A percentile compares a stretch with the other conserved stretches of the same genome.
phyloP scores from a whole-genome alignment of 2,888 invertebrate species.

The Drosophila helvetica region DNA sequence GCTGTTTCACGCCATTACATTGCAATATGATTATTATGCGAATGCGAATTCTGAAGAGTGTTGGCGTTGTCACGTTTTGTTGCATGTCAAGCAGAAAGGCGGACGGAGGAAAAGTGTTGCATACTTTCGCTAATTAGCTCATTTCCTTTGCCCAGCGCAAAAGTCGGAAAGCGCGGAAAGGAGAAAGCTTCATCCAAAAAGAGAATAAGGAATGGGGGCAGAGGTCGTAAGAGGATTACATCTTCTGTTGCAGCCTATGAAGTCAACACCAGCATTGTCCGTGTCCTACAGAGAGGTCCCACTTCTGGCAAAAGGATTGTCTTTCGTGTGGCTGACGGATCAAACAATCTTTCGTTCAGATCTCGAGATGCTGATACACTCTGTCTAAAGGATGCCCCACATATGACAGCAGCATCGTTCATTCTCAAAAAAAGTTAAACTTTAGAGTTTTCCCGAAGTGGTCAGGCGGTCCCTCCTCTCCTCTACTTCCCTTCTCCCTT shows the following conservation, averaged over 20 bases:
- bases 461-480: conserved; percentile 48
- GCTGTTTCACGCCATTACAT: conserved; percentile 74
- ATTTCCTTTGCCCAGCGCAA: conserved; percentile 22
- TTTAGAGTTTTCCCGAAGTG: conserved; percentile 44
- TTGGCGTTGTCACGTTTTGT: conserved; percentile 75
- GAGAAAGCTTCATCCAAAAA: conserved; percentile 1
- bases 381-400: too few species aligned
- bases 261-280: conserved; percentile 16
- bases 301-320: too few species aligned
- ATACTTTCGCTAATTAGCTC: conserved; percentile 37
- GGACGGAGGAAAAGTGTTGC: conserved; percentile 20
- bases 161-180: background rate
- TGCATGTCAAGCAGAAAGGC: conserved; percentile 60
- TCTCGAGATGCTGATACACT: too few species aligned
- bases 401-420: too few species aligned
- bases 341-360: too few species aligned
- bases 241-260: background rate
- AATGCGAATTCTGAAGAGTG: conserved; percentile 69
- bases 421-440: conserved; percentile 8
- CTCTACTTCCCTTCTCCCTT: background rate
- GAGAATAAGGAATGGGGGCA: background rate
- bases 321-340: too few species aligned
- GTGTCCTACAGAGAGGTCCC: background rate
- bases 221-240: background rate
- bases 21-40: conserved; percentile 77